Percentiles rank a stretch among this genome's conserved stretches.
Conservation (phyloP, 2,888 invertebrate species). For the Timandra comae region DNA sequence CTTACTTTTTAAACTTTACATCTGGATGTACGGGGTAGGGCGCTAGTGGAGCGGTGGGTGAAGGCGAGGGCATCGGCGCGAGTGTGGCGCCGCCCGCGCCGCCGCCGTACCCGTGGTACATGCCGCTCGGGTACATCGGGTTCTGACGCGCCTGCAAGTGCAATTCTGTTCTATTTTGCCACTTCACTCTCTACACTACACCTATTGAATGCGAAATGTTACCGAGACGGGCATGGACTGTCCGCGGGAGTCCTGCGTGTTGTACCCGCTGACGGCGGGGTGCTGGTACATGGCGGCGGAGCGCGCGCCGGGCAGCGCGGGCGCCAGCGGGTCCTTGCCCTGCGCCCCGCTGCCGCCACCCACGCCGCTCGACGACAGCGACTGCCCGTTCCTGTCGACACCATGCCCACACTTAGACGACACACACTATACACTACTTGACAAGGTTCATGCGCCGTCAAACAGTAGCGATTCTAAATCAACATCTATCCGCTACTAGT, state of each 20-base stretch:
- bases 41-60: constrained; percentile 64
- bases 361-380: constrained; percentile 50
- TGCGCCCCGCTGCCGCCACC: constrained; percentile 53
- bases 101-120: constrained; percentile 75
- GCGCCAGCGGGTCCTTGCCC: constrained; percentile 68
- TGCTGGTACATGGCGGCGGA: constrained; percentile 59
- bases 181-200: background rate
- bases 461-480: too few species aligned
- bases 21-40: constrained; percentile 93
- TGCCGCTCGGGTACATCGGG: constrained; percentile 73
- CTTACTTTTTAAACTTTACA: constrained; percentile 87
- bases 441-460: background rate
- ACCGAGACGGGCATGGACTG: constrained; percentile 65
- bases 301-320: constrained; percentile 53
- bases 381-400: constrained; percentile 62
- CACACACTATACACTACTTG: too few species aligned
- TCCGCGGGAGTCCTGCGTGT: constrained; percentile 56
- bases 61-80: constrained; percentile 65
- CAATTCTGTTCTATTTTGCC: constrained; percentile 33
- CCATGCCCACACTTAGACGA: constrained; percentile 4
- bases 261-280: constrained; percentile 63
- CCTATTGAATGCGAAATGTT: constrained; percentile 16
- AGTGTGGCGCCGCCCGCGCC: constrained; percentile 50
- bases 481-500: background rate
- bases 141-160: constrained; percentile 69